Evolutionary conservation across 2,888 invertebrate species (phyloP), one percentile per base, ranked within the genome.

Genomic region (Tinea semifulvella): DNA sequence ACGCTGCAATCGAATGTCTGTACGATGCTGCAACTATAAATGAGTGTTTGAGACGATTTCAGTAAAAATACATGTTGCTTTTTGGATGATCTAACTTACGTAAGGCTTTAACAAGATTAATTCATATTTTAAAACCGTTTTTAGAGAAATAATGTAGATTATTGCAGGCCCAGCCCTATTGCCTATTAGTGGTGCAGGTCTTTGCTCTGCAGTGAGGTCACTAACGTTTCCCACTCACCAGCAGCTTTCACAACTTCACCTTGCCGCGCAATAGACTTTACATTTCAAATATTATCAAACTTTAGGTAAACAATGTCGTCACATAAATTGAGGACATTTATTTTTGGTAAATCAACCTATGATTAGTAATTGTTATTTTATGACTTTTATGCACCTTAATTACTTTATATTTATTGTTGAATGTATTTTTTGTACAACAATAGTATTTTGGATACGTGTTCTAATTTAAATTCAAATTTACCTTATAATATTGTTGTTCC

Each of bases 151-250:
- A n/a, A n/a, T n/a, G n/a, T n/a, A n/a, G n/a, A n/a, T n/a, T n/a
- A n/a, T n/a, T n/a, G n/a, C n/a, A n/a, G n/a, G n/a, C n/a, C n/a
- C n/a, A n/a, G n/a, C n/a, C n/a, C n/a, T n/a, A n/a, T n/a, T n/a
- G n/a, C n/a, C n/a, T n/a, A n/a, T 22, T 8, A 22, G 22, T 22
- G 14, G n/a, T 19, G 19, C 38, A 38, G 38, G 38, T 17, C 18
- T 17, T 11, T 38, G 38, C 18, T 38, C 38, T 31, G 16, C 14
- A 17, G 18, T 17, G 17, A 11, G 38, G 38, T 38, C 38, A n/a
- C n/a, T n/a, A 38, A 38, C 38, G 38, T 38, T n/a, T 16, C 18
- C 16, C 38, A 19, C 19, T 38, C 16, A 38, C 38, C 38, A 17
- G 3, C 7, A 4, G 18, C 38, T 38, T 38, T 17, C 38, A 38